phyloP scores from a whole-genome alignment of 2,113 vertebrate genomes.

The Sorex fumeus region DNA sequence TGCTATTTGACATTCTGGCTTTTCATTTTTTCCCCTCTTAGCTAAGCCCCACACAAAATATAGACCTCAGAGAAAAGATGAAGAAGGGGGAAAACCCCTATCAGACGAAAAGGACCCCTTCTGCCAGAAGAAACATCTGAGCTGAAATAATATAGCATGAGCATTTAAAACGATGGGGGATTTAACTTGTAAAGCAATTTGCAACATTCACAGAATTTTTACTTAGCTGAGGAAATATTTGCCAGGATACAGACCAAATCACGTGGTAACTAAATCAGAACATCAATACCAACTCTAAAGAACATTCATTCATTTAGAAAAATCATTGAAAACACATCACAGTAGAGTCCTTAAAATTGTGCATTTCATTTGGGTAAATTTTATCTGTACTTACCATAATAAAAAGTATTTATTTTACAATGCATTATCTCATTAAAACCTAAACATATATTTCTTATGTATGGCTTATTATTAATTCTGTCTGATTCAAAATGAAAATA shows the following conservation, averaged over 20 bases:
- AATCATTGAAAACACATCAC: conserved; percentile 32
- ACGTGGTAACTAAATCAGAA: conserved; percentile 34
- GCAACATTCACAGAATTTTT: conserved; percentile 60
- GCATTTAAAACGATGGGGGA: conserved; percentile 53
- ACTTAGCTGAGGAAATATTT: conserved; percentile 45
- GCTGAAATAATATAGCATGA: conserved; percentile 53
- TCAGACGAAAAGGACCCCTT: conserved; percentile 39
- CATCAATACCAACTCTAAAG: conserved; percentile 20
- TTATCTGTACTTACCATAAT: conserved; percentile 7
- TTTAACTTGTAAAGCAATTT: conserved; percentile 62
- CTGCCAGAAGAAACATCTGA: conserved; percentile 51
- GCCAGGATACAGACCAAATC: conserved; percentile 44
- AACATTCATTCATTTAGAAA: conserved; percentile 36
- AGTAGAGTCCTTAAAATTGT: neutral
- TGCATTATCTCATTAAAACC: neutral
- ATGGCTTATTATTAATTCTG: conserved; percentile 66
- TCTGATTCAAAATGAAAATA: conserved; percentile 67
- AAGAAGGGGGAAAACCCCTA: neutral
- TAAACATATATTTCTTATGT: conserved; percentile 45
- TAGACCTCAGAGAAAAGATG: conserved; percentile 59
- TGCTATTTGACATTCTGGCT: conserved; percentile 66
- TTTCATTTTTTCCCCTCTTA: conserved; percentile 33
- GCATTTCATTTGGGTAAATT: conserved; percentile 52
- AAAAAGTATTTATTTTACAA: too few species aligned
- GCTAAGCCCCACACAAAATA: conserved; percentile 57